Evolutionary conservation across 2,113 vertebrate species (phyloP).

Genomic region (Zonotrichia leucophrys): DNA sequence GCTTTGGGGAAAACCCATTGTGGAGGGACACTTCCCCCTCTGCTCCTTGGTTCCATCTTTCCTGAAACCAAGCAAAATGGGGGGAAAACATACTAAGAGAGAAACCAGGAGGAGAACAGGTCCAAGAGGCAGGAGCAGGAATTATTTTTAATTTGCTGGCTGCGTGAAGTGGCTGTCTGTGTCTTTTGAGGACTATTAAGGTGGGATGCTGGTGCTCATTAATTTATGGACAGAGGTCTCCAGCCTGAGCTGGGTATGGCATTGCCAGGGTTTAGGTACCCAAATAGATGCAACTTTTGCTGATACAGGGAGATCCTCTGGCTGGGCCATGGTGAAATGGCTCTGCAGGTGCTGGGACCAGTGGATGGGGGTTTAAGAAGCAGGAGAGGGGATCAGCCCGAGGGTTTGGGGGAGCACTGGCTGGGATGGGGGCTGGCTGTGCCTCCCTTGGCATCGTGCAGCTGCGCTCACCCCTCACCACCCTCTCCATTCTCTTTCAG

Average conservation of each 20-base stretch:
- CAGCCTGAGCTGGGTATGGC: fast-evolving
- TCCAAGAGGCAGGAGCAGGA: background rate
- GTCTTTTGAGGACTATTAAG: background rate
- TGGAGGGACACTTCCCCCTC: background rate
- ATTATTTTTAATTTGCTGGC: background rate
- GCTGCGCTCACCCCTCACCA: fast-evolving
- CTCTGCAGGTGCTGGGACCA: background rate
- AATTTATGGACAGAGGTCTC: background rate
- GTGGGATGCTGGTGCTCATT: background rate
- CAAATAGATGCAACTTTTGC: background rate
- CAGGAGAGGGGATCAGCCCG: fast-evolving
- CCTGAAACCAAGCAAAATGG: background rate
- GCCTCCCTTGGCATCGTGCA: fast-evolving
- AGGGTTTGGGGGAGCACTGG: background rate
- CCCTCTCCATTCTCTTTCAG: conserved; percentile 75
- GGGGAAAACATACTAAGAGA: background rate
- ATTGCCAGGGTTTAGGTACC: background rate
- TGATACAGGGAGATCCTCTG: background rate
- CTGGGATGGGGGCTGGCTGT: fast-evolving
- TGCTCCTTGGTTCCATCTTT: background rate
- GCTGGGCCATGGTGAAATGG: fast-evolving
- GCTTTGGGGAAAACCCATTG: background rate
- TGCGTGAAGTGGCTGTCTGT: background rate
- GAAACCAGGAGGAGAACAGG: background rate
- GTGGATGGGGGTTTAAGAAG: fast-evolving